Evolutionary conservation across 2,888 invertebrate genomes (phyloP).

Genomic region (Xanthorhoe spadicearia): DNA sequence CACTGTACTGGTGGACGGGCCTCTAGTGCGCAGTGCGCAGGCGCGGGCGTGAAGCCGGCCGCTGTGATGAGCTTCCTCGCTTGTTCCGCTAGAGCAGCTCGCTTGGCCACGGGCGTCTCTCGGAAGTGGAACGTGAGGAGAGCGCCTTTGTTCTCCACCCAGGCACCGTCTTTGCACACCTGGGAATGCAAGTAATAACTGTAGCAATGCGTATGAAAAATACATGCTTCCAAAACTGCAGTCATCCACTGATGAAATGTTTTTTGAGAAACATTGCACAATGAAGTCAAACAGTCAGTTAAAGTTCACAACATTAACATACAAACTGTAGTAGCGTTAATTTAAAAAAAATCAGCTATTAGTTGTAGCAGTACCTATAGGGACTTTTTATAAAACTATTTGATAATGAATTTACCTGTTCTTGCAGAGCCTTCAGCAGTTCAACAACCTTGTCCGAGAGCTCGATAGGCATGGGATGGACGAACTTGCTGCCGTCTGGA

Average conservation of each 20-base stretch:
- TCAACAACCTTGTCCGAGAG: conserved; percentile 91
- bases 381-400: background rate
- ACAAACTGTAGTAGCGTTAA: no score
- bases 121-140: conserved; percentile 94
- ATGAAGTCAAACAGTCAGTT: no score
- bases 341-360: background rate
- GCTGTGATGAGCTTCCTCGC: conserved; percentile 90
- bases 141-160: conserved; percentile 96
- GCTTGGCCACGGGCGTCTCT: conserved; percentile 89
- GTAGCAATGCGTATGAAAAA: background rate
- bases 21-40: conserved; percentile 94
- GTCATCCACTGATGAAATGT: no score
- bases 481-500: conserved; percentile 95
- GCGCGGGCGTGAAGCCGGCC: conserved; percentile 91
- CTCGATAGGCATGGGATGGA: conserved; percentile 95
- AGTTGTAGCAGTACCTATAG: background rate
- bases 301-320: no score
- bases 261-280: no score
- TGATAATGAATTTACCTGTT: conserved; percentile 85
- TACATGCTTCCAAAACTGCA: no score
- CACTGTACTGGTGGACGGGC: conserved; percentile 95
- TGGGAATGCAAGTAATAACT: conserved; percentile 49
- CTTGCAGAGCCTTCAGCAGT: conserved; percentile 91
- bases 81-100: conserved; percentile 88
- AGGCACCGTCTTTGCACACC: conserved; percentile 94